A percentile compares a stretch with the other conserved stretches of the same genome.
Conservation (phyloP, 2,797 vertebrate genomes). For the Rhinoraja longicauda region DNA sequence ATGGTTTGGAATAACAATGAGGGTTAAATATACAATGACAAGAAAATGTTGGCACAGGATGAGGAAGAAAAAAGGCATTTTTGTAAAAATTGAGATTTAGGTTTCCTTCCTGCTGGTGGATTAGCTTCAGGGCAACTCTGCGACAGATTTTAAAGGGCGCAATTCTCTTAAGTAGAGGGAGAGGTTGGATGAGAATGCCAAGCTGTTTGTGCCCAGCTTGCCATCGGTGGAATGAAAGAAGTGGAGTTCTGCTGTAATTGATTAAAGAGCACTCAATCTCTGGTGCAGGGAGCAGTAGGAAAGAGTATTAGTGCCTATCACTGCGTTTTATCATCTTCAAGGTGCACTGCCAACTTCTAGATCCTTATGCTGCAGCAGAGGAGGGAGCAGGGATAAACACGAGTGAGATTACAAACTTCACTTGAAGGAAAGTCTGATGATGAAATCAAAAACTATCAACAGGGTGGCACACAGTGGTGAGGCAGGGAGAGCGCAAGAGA, state of each 20-base stretch:
- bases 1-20: neutral
- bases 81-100: neutral
- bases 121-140: neutral
- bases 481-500: no score
- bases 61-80: neutral
- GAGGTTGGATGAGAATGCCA: neutral
- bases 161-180: neutral
- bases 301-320: no score
- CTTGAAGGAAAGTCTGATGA: no score
- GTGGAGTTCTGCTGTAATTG: neutral
- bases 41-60: neutral
- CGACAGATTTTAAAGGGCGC: neutral
- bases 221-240: neutral
- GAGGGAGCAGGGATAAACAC: neutral
- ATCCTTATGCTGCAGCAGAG: neutral
- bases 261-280: neutral
- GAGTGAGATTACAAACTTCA: neutral
- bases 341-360: neutral
- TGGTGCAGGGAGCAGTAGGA: neutral
- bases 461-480: no score
- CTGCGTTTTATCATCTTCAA: neutral
- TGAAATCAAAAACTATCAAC: no score
- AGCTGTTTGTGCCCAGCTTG: neutral
- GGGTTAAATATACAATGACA: neutral
- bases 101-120: neutral